Conservation (phyloP, 2,113 vertebrate genomes). For the Tringa solitaria region DNA sequence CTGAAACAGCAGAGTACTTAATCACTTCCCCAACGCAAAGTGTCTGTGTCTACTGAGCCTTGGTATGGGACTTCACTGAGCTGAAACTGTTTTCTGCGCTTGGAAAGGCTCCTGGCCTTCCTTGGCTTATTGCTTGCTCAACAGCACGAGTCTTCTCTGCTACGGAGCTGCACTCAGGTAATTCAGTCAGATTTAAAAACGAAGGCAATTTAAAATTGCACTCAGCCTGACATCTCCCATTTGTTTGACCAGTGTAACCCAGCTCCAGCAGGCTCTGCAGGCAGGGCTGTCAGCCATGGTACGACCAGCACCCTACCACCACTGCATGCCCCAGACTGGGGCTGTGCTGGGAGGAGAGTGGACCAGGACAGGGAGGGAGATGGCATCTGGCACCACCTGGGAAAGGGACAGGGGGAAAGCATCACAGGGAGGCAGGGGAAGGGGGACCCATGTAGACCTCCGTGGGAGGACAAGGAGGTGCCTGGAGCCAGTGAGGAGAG, state of each 20-base stretch:
- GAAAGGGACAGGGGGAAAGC: neutral
- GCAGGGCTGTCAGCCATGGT: too few relatives aligned
- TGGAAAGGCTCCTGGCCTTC: neutral
- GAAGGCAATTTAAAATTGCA: neutral
- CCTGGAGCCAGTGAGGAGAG: neutral
- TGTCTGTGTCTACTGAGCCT: neutral
- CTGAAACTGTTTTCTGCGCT: neutral
- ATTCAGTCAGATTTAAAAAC: neutral
- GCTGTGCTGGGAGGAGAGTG: neutral
- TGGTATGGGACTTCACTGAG: neutral
- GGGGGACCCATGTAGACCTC: neutral
- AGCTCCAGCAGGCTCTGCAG: neutral
- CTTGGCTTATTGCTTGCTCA: neutral
- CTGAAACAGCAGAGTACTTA: neutral
- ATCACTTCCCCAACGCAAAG: neutral
- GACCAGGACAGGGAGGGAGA: neutral
- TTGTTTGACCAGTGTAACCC: neutral
- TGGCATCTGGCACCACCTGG: neutral
- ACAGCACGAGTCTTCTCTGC: neutral
- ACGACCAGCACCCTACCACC: accelerated
- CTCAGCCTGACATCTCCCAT: neutral
- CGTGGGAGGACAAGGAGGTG: neutral
- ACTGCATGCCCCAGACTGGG: neutral
- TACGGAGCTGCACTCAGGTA: neutral
- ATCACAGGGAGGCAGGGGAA: neutral